Conservation (phyloP, 2,113 vertebrate genomes). For the Misgurnus mizolepis region DNA sequence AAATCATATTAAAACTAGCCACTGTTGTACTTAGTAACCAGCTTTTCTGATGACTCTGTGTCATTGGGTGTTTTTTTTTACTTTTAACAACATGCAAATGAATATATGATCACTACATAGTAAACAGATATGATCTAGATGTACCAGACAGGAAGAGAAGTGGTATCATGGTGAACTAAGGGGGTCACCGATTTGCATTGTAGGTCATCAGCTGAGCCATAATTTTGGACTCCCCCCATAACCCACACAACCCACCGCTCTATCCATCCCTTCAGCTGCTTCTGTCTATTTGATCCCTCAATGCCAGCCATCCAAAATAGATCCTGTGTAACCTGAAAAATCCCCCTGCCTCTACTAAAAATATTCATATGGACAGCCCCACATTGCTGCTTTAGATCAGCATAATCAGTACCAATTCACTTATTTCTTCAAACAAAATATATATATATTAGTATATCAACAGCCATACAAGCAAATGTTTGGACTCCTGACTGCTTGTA, state of each 20-base stretch:
- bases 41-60: too few species aligned
- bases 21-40: too few species aligned
- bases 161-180: neutral
- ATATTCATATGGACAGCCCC: slow-evolving; percentile 26
- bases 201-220: slow-evolving; percentile 65
- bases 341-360: slow-evolving; percentile 56
- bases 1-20: neutral
- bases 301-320: slow-evolving; percentile 69
- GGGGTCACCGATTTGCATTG: slow-evolving; percentile 50
- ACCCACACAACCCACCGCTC: slow-evolving; percentile 31
- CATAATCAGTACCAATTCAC: neutral
- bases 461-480: too few species aligned
- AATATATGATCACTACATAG: neutral
- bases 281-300: slow-evolving; percentile 69
- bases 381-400: neutral
- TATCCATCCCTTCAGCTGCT: slow-evolving; percentile 65
- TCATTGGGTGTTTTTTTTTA: too few species aligned
- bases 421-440: too few species aligned
- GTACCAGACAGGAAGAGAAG: neutral
- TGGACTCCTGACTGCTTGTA: neutral
- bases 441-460: too few species aligned
- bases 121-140: neutral
- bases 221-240: slow-evolving; percentile 44
- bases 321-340: slow-evolving; percentile 69
- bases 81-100: neutral